phyloP scores from a whole-genome alignment of 2,113 vertebrate genomes.

The Nibea albiflora region DNA sequence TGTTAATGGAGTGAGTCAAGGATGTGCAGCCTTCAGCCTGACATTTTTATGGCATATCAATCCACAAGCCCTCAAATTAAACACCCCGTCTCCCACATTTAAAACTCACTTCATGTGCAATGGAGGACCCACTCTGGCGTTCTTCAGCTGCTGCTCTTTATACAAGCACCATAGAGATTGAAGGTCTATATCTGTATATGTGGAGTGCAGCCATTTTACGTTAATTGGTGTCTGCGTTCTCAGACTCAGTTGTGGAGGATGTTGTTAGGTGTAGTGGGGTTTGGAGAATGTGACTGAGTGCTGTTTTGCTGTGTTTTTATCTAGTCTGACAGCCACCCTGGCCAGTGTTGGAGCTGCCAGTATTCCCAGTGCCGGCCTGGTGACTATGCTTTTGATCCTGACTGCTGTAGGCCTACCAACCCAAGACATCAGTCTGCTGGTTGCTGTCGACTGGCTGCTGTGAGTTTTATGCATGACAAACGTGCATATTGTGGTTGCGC shows the following conservation, averaged over 20 bases:
- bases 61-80: slow-evolving; percentile 46
- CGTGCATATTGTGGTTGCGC: not conserved
- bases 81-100: slow-evolving; percentile 21
- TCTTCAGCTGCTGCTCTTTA: slow-evolving; percentile 27
- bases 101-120: slow-evolving; percentile 8
- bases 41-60: slow-evolving; percentile 53
- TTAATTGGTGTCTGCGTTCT: not conserved
- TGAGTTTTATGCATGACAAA: slow-evolving; percentile 82
- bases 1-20: slow-evolving; percentile 27
- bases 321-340: slow-evolving; percentile 95
- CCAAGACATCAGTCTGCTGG: slow-evolving; percentile 97
- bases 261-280: not conserved
- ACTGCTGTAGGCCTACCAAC: slow-evolving; percentile 97
- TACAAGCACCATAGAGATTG: slow-evolving; percentile 19
- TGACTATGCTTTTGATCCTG: slow-evolving; percentile 98
- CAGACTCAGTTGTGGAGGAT: not conserved
- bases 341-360: slow-evolving; percentile 97
- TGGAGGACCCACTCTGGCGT: slow-evolving; percentile 28
- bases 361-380: slow-evolving; percentile 96
- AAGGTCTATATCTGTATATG: slow-evolving; percentile 14
- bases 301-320: slow-evolving; percentile 36
- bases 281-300: slow-evolving; percentile 9
- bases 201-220: not conserved
- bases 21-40: slow-evolving; percentile 34
- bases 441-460: slow-evolving; percentile 99